Conservation (phyloP, 2,888 invertebrate genomes). For the Trachelus stipa region DNA sequence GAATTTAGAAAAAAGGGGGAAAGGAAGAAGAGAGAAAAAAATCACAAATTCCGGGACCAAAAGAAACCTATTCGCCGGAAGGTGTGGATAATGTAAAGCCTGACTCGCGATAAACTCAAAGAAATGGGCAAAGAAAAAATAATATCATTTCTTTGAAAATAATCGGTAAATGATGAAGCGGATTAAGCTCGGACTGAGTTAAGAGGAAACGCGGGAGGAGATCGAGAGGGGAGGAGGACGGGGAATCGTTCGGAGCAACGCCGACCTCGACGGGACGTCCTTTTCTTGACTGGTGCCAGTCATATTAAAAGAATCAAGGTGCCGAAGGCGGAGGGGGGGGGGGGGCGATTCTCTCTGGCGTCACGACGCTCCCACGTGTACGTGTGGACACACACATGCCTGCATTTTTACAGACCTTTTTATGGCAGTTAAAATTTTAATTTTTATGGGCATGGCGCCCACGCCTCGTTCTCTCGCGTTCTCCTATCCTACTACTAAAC, state of each 20-base stretch:
- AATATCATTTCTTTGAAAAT: slow-evolving; percentile 1
- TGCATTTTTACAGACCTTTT: neutral
- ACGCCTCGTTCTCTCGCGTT: neutral
- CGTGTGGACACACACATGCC: neutral
- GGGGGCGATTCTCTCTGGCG: too few relatives aligned
- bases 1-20: neutral
- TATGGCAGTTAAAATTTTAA: neutral
- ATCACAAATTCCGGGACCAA: slow-evolving; percentile 1
- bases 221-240: too few relatives aligned
- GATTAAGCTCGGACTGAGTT: neutral
- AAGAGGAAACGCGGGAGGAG: too few relatives aligned
- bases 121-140: slow-evolving; percentile 1
- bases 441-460: neutral
- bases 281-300: neutral
- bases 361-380: neutral
- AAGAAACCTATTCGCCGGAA: slow-evolving; percentile 16
- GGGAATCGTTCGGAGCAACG: neutral
- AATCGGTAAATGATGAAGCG: slow-evolving; percentile 11
- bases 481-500: neutral
- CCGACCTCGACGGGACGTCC: neutral
- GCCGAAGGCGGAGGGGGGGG: too few relatives aligned
- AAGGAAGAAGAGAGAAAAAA: slow-evolving; percentile 9
- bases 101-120: neutral
- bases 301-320: neutral
- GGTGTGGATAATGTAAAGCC: neutral